phyloP scores from a whole-genome alignment of 2,113 vertebrate genomes.

The Falco punctatus region DNA sequence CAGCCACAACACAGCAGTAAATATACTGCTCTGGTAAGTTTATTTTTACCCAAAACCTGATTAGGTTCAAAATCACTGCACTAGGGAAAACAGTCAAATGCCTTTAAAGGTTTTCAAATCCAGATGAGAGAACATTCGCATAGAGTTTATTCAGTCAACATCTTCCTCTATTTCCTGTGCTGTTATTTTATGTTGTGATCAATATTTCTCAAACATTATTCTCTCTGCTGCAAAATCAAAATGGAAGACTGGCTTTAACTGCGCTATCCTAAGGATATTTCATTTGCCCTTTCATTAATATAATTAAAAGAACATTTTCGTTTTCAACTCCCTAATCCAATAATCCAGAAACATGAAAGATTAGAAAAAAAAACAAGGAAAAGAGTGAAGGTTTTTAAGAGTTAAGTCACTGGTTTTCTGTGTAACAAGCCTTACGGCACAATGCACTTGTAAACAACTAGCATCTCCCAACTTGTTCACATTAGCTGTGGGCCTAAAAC shows the following conservation, averaged over 20 bases:
- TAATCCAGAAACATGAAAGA: background rate
- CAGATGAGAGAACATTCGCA: background rate
- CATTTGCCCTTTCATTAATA: background rate
- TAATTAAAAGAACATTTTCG: background rate
- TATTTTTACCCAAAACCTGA: conserved; percentile 29
- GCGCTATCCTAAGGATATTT: background rate
- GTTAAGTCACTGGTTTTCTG: background rate
- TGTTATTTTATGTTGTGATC: conserved; percentile 15
- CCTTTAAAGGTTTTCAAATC: background rate
- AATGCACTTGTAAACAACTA: background rate
- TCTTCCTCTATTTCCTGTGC: background rate
- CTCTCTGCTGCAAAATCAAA: conserved; percentile 45
- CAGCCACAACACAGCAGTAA: background rate
- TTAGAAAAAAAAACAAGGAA: background rate
- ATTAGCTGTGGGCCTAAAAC: background rate
- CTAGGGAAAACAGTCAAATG: background rate
- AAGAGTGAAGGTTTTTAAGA: background rate
- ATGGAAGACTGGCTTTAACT: conserved; percentile 22
- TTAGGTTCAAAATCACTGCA: conserved; percentile 23
- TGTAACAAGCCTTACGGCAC: background rate
- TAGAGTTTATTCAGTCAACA: background rate
- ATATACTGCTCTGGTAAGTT: background rate
- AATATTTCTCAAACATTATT: conserved; percentile 38
- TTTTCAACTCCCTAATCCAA: background rate
- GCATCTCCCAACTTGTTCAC: background rate